Percentiles rank a stretch among this genome's conserved stretches.
These are phyloP conservation scores for Hippocampus comes DNA, from an alignment of 2,113 vertebrate genomes.

Conservation along the genomic window DNA sequence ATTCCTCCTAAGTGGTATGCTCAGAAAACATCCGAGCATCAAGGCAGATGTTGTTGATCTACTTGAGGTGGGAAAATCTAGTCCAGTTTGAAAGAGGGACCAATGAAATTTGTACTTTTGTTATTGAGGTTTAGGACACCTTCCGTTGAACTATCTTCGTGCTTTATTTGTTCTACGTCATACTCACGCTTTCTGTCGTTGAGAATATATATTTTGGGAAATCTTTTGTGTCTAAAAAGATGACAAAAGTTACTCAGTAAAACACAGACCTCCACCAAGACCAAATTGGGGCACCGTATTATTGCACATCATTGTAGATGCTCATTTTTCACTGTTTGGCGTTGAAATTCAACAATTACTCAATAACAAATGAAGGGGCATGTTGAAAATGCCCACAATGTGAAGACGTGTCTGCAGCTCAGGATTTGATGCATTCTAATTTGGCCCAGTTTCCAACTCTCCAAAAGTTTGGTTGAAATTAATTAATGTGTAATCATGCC, in stretches of 20 bases:
- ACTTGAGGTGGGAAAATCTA: constrained; percentile 60
- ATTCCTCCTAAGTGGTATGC: constrained; percentile 79
- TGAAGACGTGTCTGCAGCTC: neutral
- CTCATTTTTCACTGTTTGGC: neutral
- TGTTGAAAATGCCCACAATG: neutral
- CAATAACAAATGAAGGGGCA: neutral
- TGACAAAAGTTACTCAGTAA: neutral
- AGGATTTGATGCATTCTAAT: neutral
- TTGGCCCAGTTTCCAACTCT: neutral
- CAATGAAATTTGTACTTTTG: neutral
- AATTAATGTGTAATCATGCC: neutral
- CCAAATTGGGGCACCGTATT: neutral
- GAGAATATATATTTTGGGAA: neutral
- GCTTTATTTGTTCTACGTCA: neutral
- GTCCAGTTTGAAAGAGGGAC: constrained; percentile 15
- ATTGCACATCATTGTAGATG: neutral
- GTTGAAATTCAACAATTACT: neutral
- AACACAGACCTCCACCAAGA: neutral
- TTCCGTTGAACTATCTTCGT: neutral
- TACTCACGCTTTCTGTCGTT: neutral
- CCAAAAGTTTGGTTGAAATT: neutral
- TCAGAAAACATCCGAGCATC: constrained; percentile 75
- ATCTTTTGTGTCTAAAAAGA: neutral
- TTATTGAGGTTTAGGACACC: neutral
- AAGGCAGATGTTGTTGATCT: constrained; percentile 79